Evolutionary conservation across 1,140 invertebrate genomes (phyloP), one percentile per base, ranked within the genome.

Genomic region (Ptiloglossa arizonensis): DNA sequence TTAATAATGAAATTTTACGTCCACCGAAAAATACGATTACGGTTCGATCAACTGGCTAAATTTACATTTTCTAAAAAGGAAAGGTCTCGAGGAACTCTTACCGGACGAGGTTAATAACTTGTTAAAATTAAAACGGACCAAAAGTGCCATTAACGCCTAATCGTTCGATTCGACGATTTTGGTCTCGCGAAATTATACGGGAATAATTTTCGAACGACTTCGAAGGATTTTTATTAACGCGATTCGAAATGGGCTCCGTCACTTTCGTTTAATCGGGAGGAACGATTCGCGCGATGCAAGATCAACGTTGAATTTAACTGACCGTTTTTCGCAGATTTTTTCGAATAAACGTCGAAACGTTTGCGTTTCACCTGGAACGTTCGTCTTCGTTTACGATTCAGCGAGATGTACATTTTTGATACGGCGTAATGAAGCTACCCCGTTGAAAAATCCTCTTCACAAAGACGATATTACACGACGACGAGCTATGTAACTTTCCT

Each of bases 401-500:
- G n/a, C n/a, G n/a, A n/a, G n/a, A n/a, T n/a, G n/a, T n/a, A n/a
- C n/a, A n/a, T n/a, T n/a, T n/a, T n/a, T n/a, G n/a, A n/a, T n/a
- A n/a, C n/a, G n/a, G n/a, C 5, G 11, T 27, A 41, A 66, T 22
- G 46, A 54, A 54, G 48, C 24, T 32, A n/a, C 13, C 32, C 5
- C 9, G 9, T 5, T 19, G 41, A 76, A 48, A 69, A 50, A 68
- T n/a, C 74, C 56, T 13, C 9, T 69, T 69, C 19, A 60, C 35
- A 59, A 62, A 41, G 63, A 35, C 41, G 63, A 52, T 75, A 75
- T 75, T 57, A 48, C 17, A 48, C n/a, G n/a, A 22, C 9, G 11
- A 4, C 9, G 41, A 5, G 5, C 27, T 48, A 48, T 22, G 27
- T 32, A 48, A 70, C 56, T 50, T n/a, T 52, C 27, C 54, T 72